These are phyloP conservation scores for Whitmania pigra DNA, from an alignment of 1,140 invertebrate species.

Conservation along the genomic window DNA sequence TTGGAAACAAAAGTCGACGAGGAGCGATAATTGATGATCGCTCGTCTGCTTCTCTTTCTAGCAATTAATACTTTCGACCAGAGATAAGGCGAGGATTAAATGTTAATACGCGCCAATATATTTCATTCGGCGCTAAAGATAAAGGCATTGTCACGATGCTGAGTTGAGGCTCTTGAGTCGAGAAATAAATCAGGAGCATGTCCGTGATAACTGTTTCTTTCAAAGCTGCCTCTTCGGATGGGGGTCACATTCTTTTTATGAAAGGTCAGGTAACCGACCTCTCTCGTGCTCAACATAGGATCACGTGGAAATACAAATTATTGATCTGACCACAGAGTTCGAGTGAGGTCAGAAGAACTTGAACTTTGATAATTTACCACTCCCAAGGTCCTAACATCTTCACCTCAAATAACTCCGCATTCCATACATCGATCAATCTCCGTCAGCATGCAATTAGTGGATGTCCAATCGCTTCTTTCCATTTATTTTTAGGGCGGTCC, in stretches of 20 bases:
- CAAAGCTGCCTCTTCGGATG: background rate
- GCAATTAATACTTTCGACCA: too few species aligned
- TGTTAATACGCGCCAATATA: too few species aligned
- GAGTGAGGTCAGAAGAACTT: constrained; percentile 12
- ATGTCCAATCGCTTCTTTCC: background rate
- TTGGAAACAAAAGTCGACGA: too few species aligned
- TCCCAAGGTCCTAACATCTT: constrained; percentile 9
- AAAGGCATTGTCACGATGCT: too few species aligned
- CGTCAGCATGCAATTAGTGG: too few species aligned
- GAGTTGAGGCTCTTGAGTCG: too few species aligned
- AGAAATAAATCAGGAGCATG: too few species aligned
- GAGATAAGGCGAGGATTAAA: too few species aligned
- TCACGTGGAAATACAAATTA: background rate
- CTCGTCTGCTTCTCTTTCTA: too few species aligned
- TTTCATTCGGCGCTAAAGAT: too few species aligned
- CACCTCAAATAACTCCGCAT: background rate
- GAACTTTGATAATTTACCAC: constrained; percentile 11
- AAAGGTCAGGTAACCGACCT: background rate
- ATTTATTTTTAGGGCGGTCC: background rate
- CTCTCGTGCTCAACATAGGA: constrained; percentile 1
- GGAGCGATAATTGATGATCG: too few species aligned
- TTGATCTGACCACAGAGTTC: background rate
- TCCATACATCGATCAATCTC: too few species aligned
- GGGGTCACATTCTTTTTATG: background rate
- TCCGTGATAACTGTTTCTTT: background rate